phyloP scores from a whole-genome alignment of 2,113 vertebrate genomes.

The Larimichthys crocea region DNA sequence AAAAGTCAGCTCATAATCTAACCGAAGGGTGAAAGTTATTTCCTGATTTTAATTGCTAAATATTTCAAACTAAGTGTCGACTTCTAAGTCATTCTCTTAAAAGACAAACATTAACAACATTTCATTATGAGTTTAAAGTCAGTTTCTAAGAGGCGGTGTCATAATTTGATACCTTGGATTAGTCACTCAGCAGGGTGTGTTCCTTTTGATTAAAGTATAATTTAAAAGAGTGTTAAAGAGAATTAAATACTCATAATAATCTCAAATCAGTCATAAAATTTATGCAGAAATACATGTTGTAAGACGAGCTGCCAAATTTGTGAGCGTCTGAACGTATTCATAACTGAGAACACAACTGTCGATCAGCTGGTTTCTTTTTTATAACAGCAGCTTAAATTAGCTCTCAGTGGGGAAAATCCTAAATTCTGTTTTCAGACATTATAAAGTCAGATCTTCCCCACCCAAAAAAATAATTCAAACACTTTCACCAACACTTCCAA shows the following conservation, averaged over 20 bases:
- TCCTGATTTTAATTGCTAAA: slow-evolving; percentile 15
- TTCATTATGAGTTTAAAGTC: not conserved
- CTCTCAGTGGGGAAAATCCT: slow-evolving; percentile 40
- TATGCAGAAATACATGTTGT: not conserved
- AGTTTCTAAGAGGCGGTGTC: not conserved
- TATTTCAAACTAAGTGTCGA: not conserved
- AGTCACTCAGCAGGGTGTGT: not conserved
- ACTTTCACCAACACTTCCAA: slow-evolving; percentile 4
- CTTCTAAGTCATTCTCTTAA: not conserved
- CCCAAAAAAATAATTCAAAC: not conserved
- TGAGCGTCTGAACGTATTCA: not conserved
- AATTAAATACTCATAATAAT: not conserved
- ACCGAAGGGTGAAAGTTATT: not conserved
- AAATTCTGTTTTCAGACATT: slow-evolving; percentile 28
- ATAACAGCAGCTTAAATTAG: slow-evolving; percentile 34
- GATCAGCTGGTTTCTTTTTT: slow-evolving; percentile 8
- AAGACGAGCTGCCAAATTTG: not conserved
- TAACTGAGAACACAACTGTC: not conserved
- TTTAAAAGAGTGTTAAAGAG: not conserved
- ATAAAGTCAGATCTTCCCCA: slow-evolving; percentile 28
- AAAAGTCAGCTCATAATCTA: not conserved
- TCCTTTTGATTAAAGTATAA: not conserved
- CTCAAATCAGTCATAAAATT: not conserved
- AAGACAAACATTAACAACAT: not conserved
- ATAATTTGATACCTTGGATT: not conserved